These are phyloP conservation scores for Pseudotriccus pelzelni DNA, from an alignment of 2,797 vertebrate genomes.

Conservation along the genomic window DNA sequence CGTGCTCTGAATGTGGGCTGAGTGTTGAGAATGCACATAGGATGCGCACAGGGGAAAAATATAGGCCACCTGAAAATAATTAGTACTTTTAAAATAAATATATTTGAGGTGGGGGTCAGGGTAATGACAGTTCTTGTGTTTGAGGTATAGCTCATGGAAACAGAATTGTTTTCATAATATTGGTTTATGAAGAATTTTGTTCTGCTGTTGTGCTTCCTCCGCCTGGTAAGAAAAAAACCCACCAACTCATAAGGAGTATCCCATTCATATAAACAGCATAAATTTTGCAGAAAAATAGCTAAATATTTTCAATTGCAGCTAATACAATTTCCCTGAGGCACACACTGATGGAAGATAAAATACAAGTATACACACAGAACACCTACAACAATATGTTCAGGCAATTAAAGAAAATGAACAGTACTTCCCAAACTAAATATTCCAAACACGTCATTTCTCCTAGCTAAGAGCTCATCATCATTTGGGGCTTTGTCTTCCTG, in stretches of 20 bases:
- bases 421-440: slow-evolving; percentile 40
- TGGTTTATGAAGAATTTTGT: not conserved
- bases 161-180: not conserved
- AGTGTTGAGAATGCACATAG: not conserved
- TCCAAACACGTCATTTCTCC: not conserved
- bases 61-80: not conserved
- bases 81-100: not conserved
- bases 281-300: slow-evolving; percentile 18
- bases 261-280: not conserved
- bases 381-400: slow-evolving; percentile 71
- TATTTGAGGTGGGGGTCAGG: not conserved
- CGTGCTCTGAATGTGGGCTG: not conserved
- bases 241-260: not conserved
- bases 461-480: not conserved
- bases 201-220: not conserved
- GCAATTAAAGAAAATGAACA: slow-evolving; percentile 63
- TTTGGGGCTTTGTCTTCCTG: not conserved
- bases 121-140: not conserved
- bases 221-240: not conserved
- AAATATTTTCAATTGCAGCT: slow-evolving; percentile 52
- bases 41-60: not conserved
- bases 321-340: slow-evolving; percentile 12
- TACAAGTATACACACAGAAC: slow-evolving; percentile 63
- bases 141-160: not conserved
- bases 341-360: slow-evolving; percentile 41